Base-by-base conservation (phyloP, 2,797 vertebrate genomes). In the Notoglanidium macrostoma region DNA sequence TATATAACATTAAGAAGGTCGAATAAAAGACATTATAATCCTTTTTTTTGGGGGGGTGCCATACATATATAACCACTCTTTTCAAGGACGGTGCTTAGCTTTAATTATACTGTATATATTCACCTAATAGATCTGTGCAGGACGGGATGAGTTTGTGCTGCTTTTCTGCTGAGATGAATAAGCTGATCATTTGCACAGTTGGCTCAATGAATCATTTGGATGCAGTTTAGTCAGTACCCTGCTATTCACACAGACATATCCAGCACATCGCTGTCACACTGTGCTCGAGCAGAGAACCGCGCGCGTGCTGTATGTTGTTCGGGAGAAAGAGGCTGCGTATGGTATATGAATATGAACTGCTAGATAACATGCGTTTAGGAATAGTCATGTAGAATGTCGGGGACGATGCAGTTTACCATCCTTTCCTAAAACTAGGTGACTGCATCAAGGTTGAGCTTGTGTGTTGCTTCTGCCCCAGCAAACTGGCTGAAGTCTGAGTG, bases 401-500 rank as follows among this genome's bases (percentile, higher is more conserved):
- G 35, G 46, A 67, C 73, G 57, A 19, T 54, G 59, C 59, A 26
- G 6, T 70, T 59, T 49, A 8, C 10, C 5, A 65, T 78, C 26
- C 51, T 67, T 46, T 65, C 19, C 11, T 21, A 9, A 21, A 23
- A 65, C 61, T 46, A 32, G 73, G 49, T 12, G 32, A 84, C 46
- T 29, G 80, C 72, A 77, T 59, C 26, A 78, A 77, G 72, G 32
- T 35, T 78, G 21, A 87, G 70, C 79, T n/a, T 44, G 57, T n/a
- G 44, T 49, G 17, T 8, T n/a, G 35, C 1, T 63, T 63, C 61
- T 65, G 6, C 78, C 21, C 46, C 44, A 54, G 59, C 59, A 78
- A 85, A 40, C 70, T 85, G 57, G 57, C 29, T 65, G 79, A 83
- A 55, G 72, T 84, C 49, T 77, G 29, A 72, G 83, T 55, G 83